These are phyloP conservation scores for Sympetrum striolatum DNA, from an alignment of 2,888 invertebrate species.

Conservation along the genomic window DNA sequence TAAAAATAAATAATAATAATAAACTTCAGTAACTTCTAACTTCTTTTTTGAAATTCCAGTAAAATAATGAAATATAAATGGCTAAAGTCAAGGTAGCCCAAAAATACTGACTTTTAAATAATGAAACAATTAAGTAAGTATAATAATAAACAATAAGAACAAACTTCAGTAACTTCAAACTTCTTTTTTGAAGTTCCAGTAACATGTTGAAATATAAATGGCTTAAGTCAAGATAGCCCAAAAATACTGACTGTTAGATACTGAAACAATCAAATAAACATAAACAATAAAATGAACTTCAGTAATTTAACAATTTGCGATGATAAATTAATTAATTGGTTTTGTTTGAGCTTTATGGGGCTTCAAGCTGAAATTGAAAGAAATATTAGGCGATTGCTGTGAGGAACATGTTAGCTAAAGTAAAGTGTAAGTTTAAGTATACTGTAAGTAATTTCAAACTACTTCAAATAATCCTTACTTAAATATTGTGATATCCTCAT, in stretches of 20 bases:
- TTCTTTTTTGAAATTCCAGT: no score
- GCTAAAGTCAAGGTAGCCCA: no score
- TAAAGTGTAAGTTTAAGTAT: no score
- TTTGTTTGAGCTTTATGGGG: constrained; percentile 10
- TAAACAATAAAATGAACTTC: neutral
- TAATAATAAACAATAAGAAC: neutral
- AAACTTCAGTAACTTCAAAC: neutral
- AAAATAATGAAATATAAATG: no score
- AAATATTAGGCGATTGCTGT: neutral
- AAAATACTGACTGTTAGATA: no score
- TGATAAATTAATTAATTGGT: neutral
- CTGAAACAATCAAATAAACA: neutral
- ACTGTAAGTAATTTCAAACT: neutral
- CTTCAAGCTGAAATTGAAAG: neutral
- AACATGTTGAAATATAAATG: no score
- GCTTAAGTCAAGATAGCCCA: no score
- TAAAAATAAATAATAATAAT: neutral
- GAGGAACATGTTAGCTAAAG: no score
- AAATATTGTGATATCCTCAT: neutral
- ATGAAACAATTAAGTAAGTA: neutral
- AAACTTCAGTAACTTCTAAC: neutral
- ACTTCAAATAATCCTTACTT: neutral
- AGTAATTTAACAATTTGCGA: no score
- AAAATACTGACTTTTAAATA: no score
- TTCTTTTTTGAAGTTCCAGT: no score